A percentile compares a stretch with the other conserved stretches of the same genome.
phyloP scores from a whole-genome alignment of 2,113 vertebrate genomes.

The Paratilapia polleni region DNA sequence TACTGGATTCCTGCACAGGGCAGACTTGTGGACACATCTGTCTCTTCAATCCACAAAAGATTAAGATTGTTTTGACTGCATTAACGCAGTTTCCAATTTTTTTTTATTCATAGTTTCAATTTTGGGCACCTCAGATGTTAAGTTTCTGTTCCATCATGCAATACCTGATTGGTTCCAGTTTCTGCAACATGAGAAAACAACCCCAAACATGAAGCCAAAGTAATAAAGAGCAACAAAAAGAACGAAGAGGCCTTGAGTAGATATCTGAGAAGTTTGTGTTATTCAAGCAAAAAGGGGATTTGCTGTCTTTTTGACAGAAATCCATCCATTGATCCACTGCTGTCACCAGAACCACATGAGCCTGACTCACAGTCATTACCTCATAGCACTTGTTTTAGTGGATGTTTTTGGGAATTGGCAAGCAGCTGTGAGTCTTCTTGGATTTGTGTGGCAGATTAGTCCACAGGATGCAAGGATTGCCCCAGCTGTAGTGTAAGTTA shows the following conservation, averaged over 20 bases:
- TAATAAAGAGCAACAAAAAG: neutral
- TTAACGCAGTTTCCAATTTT: neutral
- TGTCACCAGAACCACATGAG: slow-evolving; percentile 2
- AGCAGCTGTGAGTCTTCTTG: slow-evolving; percentile 54
- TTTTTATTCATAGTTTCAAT: neutral
- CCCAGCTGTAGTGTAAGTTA: slow-evolving; percentile 80
- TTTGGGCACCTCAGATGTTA: neutral
- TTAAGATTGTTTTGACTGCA: neutral
- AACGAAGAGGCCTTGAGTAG: neutral
- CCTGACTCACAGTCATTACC: neutral
- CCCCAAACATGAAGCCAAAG: neutral
- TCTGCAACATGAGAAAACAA: neutral
- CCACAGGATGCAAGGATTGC: slow-evolving; percentile 61
- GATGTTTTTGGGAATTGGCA: slow-evolving; percentile 28
- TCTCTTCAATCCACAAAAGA: neutral
- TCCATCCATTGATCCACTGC: neutral
- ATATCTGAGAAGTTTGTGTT: neutral
- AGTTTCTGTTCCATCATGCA: neutral
- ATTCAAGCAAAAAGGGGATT: neutral
- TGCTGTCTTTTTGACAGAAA: neutral
- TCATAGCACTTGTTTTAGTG: slow-evolving; percentile 26
- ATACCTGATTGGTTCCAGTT: neutral
- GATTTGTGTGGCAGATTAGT: slow-evolving; percentile 64
- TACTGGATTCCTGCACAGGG: neutral
- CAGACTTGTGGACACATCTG: neutral